These are phyloP conservation scores for Cheilosia scutellata DNA, from an alignment of 2,888 invertebrate species.

Conservation along the genomic window DNA sequence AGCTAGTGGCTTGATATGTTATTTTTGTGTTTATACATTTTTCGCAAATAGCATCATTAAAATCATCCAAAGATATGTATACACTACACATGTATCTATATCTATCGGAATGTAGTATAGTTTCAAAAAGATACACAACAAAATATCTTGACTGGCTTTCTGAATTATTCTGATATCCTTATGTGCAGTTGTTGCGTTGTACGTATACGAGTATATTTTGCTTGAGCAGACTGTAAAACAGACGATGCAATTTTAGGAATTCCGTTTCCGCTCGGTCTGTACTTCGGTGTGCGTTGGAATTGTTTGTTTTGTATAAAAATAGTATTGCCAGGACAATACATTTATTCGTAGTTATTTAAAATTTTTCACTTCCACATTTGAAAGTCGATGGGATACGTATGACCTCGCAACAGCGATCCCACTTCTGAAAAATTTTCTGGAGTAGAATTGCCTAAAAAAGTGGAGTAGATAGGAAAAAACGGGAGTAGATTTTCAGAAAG, in stretches of 20 bases:
- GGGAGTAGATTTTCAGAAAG: too few species aligned
- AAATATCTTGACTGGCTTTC: constrained; percentile 9
- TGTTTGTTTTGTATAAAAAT: not conserved
- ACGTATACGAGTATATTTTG: constrained; percentile 7
- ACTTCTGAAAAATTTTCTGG: too few species aligned
- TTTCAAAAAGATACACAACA: not conserved
- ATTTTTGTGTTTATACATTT: too few species aligned
- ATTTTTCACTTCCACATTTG: too few species aligned
- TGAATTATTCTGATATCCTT: not conserved
- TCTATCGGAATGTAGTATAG: not conserved
- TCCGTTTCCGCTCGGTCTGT: constrained; percentile 5
- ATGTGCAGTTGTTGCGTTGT: not conserved
- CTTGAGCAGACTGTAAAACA: constrained; percentile 17
- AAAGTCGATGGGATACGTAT: too few species aligned
- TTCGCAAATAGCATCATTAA: too few species aligned
- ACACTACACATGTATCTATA: not conserved
- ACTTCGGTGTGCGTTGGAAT: not conserved
- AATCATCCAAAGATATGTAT: not conserved
- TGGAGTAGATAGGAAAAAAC: too few species aligned
- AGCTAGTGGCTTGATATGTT: too few species aligned
- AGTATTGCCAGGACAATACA: constrained; percentile 14
- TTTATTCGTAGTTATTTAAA: too few species aligned
- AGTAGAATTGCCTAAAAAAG: too few species aligned
- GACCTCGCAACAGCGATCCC: too few species aligned
- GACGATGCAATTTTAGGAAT: constrained; percentile 45